Percentiles rank a stretch among this genome's conserved stretches.
These are phyloP conservation scores for Perizoma flavofasciatum DNA, from an alignment of 2,888 invertebrate genomes.

Conservation along the genomic window DNA sequence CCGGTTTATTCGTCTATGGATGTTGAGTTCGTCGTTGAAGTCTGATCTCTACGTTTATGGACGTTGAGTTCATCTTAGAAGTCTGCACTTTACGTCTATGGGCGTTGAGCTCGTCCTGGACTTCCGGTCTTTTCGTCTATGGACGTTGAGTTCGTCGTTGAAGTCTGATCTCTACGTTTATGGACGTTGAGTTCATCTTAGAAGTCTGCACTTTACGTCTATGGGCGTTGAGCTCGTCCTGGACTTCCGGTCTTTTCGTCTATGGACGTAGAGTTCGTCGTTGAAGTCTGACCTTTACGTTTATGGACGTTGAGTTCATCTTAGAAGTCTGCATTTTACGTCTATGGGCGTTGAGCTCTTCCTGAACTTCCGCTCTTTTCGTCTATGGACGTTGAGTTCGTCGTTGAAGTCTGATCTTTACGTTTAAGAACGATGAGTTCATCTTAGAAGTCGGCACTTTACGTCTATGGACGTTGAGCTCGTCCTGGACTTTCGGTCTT, in stretches of 20 bases:
- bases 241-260: no score
- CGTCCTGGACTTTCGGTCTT: no score
- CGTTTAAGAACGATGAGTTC: constrained; percentile 4
- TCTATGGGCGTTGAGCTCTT: neutral
- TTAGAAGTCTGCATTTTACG: neutral
- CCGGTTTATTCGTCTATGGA: no score
- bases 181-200: constrained; percentile 9
- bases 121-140: no score
- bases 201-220: neutral
- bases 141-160: no score
- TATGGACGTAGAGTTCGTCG: neutral
- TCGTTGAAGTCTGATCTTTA: constrained; percentile 1
- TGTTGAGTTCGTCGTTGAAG: neutral
- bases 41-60: constrained; percentile 1
- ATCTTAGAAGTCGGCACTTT: constrained; percentile 2
- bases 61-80: constrained; percentile 5
- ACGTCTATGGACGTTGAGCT: neutral
- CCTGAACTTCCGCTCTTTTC: neutral
- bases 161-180: no score
- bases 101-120: no score
- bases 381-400: neutral
- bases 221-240: neutral
- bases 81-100: neutral
- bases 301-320: constrained; percentile 4
- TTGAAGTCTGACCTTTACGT: constrained; percentile 3